Percentiles rank a stretch among this genome's conserved stretches.
Evolutionary conservation across 2,113 vertebrate species (phyloP).

Genomic region (Rhabdomys dilectus): DNA sequence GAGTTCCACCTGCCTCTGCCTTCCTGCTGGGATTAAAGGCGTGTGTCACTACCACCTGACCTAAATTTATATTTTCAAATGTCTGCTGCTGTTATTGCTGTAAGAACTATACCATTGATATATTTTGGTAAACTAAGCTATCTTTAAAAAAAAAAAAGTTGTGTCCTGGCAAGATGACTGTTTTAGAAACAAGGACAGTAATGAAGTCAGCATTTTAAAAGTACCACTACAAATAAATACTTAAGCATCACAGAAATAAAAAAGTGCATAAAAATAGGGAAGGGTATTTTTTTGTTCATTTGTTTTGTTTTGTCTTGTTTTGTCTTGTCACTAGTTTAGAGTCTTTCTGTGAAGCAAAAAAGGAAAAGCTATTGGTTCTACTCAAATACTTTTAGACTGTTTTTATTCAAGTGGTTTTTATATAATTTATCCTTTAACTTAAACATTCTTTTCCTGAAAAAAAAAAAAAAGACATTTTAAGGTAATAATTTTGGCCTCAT

Average conservation of each 20-base stretch:
- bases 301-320: too few relatives aligned
- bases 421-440: constrained; percentile 63
- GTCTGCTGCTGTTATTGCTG: constrained; percentile 74
- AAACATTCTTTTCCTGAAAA: constrained; percentile 67
- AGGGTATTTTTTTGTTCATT: neutral
- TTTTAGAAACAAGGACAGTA: constrained; percentile 77
- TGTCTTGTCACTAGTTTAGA: neutral
- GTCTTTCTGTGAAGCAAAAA: constrained; percentile 37
- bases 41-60: neutral
- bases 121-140: constrained; percentile 71
- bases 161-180: constrained; percentile 79
- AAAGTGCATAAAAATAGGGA: constrained; percentile 67
- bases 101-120: constrained; percentile 79
- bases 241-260: constrained; percentile 69
- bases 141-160: neutral
- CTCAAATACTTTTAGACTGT: constrained; percentile 64
- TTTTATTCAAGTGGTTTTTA: constrained; percentile 63
- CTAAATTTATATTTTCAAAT: constrained; percentile 83
- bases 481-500: constrained; percentile 66
- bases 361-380: constrained; percentile 69
- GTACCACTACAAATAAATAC: constrained; percentile 85
- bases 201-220: constrained; percentile 71
- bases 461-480: constrained; percentile 64
- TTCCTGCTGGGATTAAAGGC: neutral
- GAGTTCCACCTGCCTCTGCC: neutral